Evolutionary conservation across 2,888 invertebrate species (phyloP), one percentile per base, ranked within the genome.

Genomic region (Cephus runcator): DNA sequence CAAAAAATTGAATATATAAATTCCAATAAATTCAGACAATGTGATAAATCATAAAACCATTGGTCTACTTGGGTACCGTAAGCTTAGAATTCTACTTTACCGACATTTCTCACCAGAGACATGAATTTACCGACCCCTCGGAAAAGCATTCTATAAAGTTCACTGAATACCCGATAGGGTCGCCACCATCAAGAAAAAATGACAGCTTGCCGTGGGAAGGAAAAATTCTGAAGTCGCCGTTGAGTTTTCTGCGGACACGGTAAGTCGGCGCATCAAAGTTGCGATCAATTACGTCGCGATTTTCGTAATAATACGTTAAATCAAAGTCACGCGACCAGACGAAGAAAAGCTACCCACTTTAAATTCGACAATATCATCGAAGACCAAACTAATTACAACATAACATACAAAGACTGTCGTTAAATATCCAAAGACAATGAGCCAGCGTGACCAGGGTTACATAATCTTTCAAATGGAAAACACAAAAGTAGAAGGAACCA

Each of bases 1-100:
- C 84, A 82, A 81, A 81, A 88, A 88, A 87, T 88, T 87, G 87
- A 88, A 87, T 85, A 84, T 86, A 88, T 85, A 87, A 88, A 87
- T 85, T 88, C 85, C 85, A 85, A 88, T 88, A 87, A 86, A 89
- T 88, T 84, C 83, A 83, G 77, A 83, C 82, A 81, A 56, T 82
- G 80, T 83, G 85, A 87, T 87, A 84, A 86, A 87, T 86, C 86
- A 82, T 77, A 81, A 56, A 23, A 56, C 56, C 23, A 23, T 23
- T 9, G 23, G 56, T 56, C 23, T 56, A 56, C 56, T 23, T 56
- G 56, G 23, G 9, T 56, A 56, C 56, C 23, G 23, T 56, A 23
- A 23, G 56, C 23, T 23, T 23, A 9, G 56, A 56, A 56, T 56
- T 56, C 56, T 56, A 56, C 81, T 77, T 86, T 85, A 86, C 82